Evolutionary conservation across 2,113 vertebrate species (phyloP).

Genomic region (Panurus biarmicus): DNA sequence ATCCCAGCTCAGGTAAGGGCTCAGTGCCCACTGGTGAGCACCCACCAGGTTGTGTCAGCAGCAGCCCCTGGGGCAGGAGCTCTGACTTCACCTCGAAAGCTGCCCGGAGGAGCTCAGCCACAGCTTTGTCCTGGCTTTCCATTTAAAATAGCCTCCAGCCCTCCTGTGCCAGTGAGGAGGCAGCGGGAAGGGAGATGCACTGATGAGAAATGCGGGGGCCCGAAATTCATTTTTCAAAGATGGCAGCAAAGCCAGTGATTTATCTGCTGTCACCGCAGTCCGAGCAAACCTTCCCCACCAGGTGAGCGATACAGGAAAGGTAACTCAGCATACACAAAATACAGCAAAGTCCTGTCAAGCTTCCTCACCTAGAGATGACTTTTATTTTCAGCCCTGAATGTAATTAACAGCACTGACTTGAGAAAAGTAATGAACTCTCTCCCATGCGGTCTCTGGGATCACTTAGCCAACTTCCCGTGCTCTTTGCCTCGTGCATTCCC

Average conservation of each 20-base stretch:
- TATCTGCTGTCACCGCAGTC: constrained; percentile 69
- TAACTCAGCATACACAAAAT: constrained; percentile 42
- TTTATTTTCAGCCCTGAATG: constrained; percentile 53
- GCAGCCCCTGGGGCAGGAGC: not conserved
- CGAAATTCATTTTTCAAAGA: constrained; percentile 72
- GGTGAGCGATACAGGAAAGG: constrained; percentile 55
- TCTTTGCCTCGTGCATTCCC: not conserved
- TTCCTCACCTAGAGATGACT: constrained; percentile 23
- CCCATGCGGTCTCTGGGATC: not conserved
- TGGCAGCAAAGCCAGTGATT: constrained; percentile 70
- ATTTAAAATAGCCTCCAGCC: not conserved
- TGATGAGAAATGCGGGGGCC: constrained; percentile 63
- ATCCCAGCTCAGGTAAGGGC: not conserved
- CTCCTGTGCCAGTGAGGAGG: not conserved
- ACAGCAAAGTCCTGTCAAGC: constrained; percentile 23
- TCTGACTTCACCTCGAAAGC: not conserved
- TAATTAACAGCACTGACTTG: constrained; percentile 54
- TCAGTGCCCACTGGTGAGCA: not conserved
- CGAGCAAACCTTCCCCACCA: constrained; percentile 65
- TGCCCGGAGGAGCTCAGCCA: not conserved
- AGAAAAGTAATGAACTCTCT: not conserved
- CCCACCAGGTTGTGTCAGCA: not conserved
- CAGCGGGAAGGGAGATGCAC: constrained; percentile 43
- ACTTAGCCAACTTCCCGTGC: not conserved
- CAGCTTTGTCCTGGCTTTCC: not conserved